Conservation (phyloP, 2,113 vertebrate genomes). For the Triplophysa siluroides region DNA sequence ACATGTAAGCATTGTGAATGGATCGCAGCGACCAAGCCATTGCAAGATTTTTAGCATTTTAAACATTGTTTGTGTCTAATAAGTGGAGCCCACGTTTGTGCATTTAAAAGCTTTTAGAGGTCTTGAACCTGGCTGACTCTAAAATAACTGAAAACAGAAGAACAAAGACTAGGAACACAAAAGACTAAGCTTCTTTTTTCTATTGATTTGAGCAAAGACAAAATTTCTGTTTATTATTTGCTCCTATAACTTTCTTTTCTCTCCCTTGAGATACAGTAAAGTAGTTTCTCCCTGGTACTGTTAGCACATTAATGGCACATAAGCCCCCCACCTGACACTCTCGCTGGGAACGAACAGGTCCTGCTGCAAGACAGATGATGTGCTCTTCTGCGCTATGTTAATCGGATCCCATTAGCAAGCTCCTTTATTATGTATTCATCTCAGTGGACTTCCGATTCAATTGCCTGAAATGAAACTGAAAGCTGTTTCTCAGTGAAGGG, state of each 20-base stretch:
- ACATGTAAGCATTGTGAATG: background rate
- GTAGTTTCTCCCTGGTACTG: background rate
- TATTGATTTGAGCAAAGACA: background rate
- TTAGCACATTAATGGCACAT: constrained; percentile 12
- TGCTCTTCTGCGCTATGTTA: constrained; percentile 12
- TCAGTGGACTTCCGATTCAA: constrained; percentile 27
- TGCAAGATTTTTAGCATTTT: background rate
- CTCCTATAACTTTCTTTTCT: background rate
- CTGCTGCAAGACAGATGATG: constrained; percentile 18
- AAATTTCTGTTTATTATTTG: background rate
- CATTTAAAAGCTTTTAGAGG: background rate
- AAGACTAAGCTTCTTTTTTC: background rate
- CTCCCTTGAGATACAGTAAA: constrained; percentile 4
- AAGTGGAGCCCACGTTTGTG: background rate
- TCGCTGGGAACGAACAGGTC: background rate
- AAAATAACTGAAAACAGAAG: background rate
- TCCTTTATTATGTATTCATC: constrained; percentile 41
- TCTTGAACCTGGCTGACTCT: background rate
- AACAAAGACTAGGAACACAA: background rate
- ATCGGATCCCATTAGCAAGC: constrained; percentile 38
- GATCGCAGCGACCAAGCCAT: background rate
- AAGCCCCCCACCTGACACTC: background rate
- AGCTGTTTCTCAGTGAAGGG: background rate
- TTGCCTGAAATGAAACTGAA: constrained; percentile 18
- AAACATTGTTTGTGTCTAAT: constrained; percentile 5